A percentile compares a stretch with the other conserved stretches of the same genome.
These are phyloP conservation scores for Cerastoderma edule DNA, from an alignment of 2,888 invertebrate species.

Conservation along the genomic window DNA sequence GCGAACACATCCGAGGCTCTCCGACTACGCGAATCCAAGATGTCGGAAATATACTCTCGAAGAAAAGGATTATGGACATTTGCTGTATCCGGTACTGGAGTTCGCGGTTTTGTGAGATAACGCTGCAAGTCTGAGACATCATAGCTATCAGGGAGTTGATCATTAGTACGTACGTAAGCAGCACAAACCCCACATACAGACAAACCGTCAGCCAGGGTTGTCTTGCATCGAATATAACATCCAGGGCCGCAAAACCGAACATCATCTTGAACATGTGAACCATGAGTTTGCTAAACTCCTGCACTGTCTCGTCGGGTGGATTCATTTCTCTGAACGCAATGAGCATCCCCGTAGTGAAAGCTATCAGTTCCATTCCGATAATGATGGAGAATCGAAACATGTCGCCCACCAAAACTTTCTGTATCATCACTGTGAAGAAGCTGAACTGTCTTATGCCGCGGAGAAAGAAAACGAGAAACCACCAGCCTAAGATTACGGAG, in stretches of 20 bases:
- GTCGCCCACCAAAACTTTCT: conserved; percentile 58
- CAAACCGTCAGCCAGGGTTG: conserved; percentile 51
- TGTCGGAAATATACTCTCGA: conserved; percentile 52
- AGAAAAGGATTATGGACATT: conserved; percentile 56
- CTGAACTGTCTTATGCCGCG: conserved; percentile 52
- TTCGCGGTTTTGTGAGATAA: conserved; percentile 54
- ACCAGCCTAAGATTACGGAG: conserved; percentile 60
- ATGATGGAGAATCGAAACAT: conserved; percentile 60
- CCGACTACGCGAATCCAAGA: conserved; percentile 41
- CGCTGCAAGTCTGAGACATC: conserved; percentile 58
- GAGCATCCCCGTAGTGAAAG: conserved; percentile 58
- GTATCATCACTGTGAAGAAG: conserved; percentile 65
- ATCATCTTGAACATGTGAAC: conserved; percentile 56
- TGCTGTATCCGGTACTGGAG: conserved; percentile 54
- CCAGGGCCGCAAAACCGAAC: conserved; percentile 52
- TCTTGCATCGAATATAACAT: conserved; percentile 52
- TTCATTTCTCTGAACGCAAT: conserved; percentile 50
- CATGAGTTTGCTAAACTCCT: conserved; percentile 43
- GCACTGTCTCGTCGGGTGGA: conserved; percentile 26
- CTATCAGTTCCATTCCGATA: conserved; percentile 56
- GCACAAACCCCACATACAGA: conserved; percentile 47
- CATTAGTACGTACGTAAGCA: conserved; percentile 53
- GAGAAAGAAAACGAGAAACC: conserved; percentile 63
- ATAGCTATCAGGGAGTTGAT: conserved; percentile 57
- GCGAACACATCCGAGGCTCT: conserved; percentile 36